Percentiles rank a stretch among this genome's conserved stretches.
Evolutionary conservation across 2,113 vertebrate species (phyloP).

Genomic region (Oreotrochilus melanogaster): DNA sequence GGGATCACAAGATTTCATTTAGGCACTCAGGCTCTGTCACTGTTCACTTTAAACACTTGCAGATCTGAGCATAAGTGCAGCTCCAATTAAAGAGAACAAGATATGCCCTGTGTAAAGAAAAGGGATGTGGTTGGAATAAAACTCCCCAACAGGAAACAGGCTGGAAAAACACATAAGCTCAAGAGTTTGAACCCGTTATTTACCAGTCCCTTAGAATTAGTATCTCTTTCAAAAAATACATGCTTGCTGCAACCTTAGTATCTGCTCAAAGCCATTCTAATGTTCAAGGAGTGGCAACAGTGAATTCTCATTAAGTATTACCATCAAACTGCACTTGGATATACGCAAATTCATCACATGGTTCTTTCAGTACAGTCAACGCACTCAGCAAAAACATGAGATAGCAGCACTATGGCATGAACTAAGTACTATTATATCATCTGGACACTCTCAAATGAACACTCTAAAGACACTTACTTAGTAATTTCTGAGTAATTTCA

Average conservation of each 20-base stretch:
- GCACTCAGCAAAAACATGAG: not conserved
- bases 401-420: not conserved
- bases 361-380: not conserved
- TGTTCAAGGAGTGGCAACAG: not conserved
- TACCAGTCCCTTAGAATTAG: not conserved
- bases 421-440: constrained; percentile 2
- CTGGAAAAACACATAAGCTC: not conserved
- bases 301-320: not conserved
- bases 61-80: constrained; percentile 35
- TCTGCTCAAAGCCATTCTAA: not conserved
- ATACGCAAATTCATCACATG: not conserved
- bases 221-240: not conserved
- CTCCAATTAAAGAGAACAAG: constrained; percentile 47
- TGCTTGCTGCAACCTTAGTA: not conserved
- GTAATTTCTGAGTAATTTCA: not conserved
- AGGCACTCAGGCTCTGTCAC: constrained; percentile 47
- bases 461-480: not conserved
- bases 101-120: constrained; percentile 23
- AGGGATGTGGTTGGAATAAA: constrained; percentile 21
- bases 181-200: not conserved
- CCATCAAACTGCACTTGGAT: not conserved
- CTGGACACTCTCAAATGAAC: not conserved
- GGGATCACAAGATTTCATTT: constrained; percentile 58
- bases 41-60: constrained; percentile 40
- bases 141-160: not conserved